Conservation (phyloP, 2,113 vertebrate species). For the Pholis gunnellus region DNA sequence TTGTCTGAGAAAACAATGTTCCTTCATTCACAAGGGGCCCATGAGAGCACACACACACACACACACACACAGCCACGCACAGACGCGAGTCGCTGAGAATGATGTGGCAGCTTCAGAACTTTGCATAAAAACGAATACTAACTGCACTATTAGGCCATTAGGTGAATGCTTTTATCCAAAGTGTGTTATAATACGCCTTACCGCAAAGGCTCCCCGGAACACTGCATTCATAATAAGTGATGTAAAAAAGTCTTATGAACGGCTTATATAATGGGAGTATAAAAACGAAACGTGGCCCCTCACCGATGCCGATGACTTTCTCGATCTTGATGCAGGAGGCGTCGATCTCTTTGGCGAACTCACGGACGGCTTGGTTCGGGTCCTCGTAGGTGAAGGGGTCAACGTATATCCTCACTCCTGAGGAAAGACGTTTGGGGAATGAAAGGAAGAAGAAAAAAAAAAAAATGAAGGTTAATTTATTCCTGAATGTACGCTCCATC, state of each 20-base stretch:
- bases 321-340: constrained; percentile 99
- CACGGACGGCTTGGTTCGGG: constrained; percentile 97
- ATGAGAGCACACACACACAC: not conserved
- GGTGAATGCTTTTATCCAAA: constrained; percentile 25
- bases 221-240: not conserved
- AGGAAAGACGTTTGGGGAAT: constrained; percentile 27
- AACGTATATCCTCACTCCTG: constrained; percentile 97
- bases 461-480: constrained; percentile 68
- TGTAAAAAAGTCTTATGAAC: not conserved
- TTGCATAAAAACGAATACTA: constrained; percentile 30
- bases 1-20: not conserved
- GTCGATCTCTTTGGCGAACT: constrained; percentile 99
- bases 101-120: constrained; percentile 13
- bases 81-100: constrained; percentile 18
- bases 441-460: constrained; percentile 25
- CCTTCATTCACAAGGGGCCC: not conserved
- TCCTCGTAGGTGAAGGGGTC: constrained; percentile 99
- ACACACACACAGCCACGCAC: not conserved
- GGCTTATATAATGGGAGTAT: no score
- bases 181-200: not conserved
- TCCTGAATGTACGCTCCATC: constrained; percentile 64
- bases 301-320: constrained; percentile 98
- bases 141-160: constrained; percentile 29
- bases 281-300: constrained; percentile 36
- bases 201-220: not conserved